Conservation (phyloP, 2,797 vertebrate genomes). For the Sebastes taczanowskii region DNA sequence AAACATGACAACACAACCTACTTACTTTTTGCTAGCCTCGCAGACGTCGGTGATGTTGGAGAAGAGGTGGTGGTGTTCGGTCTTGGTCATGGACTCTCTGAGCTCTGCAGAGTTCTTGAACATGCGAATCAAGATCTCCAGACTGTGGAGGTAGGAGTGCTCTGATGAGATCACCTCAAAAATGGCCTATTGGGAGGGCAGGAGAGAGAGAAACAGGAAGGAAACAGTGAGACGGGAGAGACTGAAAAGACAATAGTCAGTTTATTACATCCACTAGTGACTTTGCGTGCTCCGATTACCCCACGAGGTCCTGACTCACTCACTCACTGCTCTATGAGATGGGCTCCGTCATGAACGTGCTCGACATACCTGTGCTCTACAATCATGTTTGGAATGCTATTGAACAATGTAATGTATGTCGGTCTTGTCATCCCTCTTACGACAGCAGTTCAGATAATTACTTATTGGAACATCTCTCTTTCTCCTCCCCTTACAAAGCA, state of each 20-base stretch:
- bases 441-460: neutral
- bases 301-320: neutral
- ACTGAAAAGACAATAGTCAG: neutral
- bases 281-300: neutral
- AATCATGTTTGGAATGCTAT: conserved; percentile 23
- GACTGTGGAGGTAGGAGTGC: conserved; percentile 95
- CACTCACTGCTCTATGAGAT: neutral
- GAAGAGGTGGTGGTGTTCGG: conserved; percentile 96
- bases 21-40: conserved; percentile 94
- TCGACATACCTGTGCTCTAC: conserved; percentile 6
- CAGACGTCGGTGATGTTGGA: conserved; percentile 95
- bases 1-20: conserved; percentile 3
- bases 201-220: neutral
- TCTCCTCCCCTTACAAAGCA: neutral
- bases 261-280: neutral
- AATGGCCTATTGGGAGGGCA: conserved; percentile 85
- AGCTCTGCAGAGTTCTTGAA: conserved; percentile 94
- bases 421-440: neutral
- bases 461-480: neutral
- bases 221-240: neutral
- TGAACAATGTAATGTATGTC: neutral
- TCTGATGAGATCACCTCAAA: conserved; percentile 99
- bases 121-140: conserved; percentile 95
- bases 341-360: neutral
- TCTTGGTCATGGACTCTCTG: conserved; percentile 94